Evolutionary conservation across 2,113 vertebrate genomes (phyloP), one percentile per base, ranked within the genome.

Genomic region (Myotis brandtii): DNA sequence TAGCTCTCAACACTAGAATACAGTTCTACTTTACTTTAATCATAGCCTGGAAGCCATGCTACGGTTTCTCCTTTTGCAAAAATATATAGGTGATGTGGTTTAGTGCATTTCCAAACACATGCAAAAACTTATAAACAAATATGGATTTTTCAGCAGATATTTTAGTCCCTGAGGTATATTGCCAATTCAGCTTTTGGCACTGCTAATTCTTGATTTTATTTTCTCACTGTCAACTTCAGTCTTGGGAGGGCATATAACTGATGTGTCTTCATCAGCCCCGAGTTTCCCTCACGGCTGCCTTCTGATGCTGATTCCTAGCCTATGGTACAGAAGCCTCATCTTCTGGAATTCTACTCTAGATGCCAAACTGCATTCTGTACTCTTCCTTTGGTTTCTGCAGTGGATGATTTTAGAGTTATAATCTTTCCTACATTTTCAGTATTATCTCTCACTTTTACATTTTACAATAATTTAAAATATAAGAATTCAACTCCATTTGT

Each of bases 111-210:
- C 0, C 98, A 98, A 40, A 99, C 99, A 0, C 99, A 99, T 98
- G 99, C 99, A 98, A 99, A 99, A 94, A 99, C 99, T 6, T 99
- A 95, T 99, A 99, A 96, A 99, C 98, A 97, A 99, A 99, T 90
- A 99, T 98, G 88, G 99, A 99, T 97, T 99, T 99, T 83, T 99
- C 99, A 82, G 99, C 99, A 98, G 99, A 99, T 90, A 97, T 99
- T 52, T 69, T 80, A 50, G 56, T 67, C 20, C 46, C 34, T 75
- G 9, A 89, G 73, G 21, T 9, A 73, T 89, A 76, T 52, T 18
- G 52, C 16, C 27, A 81, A 5, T 64, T 75, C 62, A 70, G n/a
- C 13, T 62, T 96, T 91, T 87, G 64, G 7, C 34, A 46, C 50
- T 82, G 0, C 62, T 17, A 76, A 32, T 52, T 91, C 21, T 70